phyloP scores from a whole-genome alignment of 2,888 invertebrate species.

The Caenorhabditis drosophilae region DNA sequence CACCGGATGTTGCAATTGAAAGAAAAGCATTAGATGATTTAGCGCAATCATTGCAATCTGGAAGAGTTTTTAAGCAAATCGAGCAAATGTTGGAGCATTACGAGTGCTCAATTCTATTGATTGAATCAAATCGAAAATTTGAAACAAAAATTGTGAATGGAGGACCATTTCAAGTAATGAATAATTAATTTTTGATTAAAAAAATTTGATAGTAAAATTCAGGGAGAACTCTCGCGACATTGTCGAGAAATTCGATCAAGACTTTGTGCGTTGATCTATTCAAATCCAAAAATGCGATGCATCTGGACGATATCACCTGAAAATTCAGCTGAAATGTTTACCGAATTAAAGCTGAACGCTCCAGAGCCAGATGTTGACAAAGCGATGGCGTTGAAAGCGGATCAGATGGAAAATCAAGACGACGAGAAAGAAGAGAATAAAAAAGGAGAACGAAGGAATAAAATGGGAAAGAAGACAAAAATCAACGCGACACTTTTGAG shows the following conservation, averaged over 20 bases:
- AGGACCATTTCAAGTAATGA: constrained; percentile 61
- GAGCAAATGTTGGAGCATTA: constrained; percentile 72
- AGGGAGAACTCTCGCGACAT: constrained; percentile 64
- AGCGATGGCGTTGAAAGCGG: constrained; percentile 45
- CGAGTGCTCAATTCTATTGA: constrained; percentile 56
- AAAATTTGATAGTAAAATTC: background rate
- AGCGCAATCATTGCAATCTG: constrained; percentile 91
- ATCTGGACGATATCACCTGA: constrained; percentile 97
- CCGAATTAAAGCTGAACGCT: constrained; percentile 78
- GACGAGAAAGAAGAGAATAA: constrained; percentile 7
- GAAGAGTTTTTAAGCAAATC: constrained; percentile 92
- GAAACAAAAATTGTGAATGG: constrained; percentile 62
- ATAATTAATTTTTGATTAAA: background rate
- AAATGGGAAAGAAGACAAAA: too few relatives aligned
- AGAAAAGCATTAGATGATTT: constrained; percentile 88
- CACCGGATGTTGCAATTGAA: constrained; percentile 94
- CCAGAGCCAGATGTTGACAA: constrained; percentile 48
- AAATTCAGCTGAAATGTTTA: constrained; percentile 92
- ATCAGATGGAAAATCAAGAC: constrained; percentile 31
- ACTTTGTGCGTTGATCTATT: constrained; percentile 87
- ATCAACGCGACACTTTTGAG: constrained; percentile 45
- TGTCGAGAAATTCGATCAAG: constrained; percentile 60
- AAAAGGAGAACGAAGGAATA: constrained; percentile 18
- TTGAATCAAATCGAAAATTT: constrained; percentile 64
- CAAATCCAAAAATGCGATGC: constrained; percentile 88